Base-by-base conservation (phyloP, 2,113 vertebrate genomes). In the Ochotona princeps region DNA sequence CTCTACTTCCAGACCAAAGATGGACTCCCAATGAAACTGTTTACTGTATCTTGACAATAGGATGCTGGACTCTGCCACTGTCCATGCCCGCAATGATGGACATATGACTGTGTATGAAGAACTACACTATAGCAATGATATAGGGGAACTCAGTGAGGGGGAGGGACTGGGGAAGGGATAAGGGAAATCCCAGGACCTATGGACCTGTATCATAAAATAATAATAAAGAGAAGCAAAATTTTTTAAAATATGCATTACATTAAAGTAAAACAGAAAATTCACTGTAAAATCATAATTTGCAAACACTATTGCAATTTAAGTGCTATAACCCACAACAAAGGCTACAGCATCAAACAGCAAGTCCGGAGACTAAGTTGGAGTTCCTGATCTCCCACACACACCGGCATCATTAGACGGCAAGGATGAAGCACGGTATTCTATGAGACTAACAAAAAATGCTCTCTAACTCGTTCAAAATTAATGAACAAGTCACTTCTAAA, bases 231-330 rank as follows among this genome's bases (percentile, higher is more conserved):
- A 44, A 44, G 6, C 6, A 44, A 44, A 44, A 44, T 44, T 44
- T 44, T 44, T 44, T 4, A 44, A 44, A 44, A 44, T 44, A 44
- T 44, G 38, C 6, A 44, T 44, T 14, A 11, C 17, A 60, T 73
- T 73, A 47, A 79, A 57, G 28, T 26, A n/a, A 92, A 88, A 80
- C 87, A 82, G 87, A 89, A 82, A 94, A 85, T 73, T 49, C 73
- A 65, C 84, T 92, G 8, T 38, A 73, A 82, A 86, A 61, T 83
- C 66, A 83, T 54, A 60, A 61, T 65, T 65, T n/a, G 23, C 60
- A 79, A 94, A 73, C 28, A 87, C 57, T 18, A 35, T 2, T 81
- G 25, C 67, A 76, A 76, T 91, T 72, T 91, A 18, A 76, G 57
- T 78, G 25, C 83, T 47, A 80, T 49, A 86, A 69, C 28, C 18